Percentiles rank a stretch among this genome's conserved stretches.
Conservation (phyloP, 2,113 vertebrate genomes). For the Mystacornis crossleyi region DNA sequence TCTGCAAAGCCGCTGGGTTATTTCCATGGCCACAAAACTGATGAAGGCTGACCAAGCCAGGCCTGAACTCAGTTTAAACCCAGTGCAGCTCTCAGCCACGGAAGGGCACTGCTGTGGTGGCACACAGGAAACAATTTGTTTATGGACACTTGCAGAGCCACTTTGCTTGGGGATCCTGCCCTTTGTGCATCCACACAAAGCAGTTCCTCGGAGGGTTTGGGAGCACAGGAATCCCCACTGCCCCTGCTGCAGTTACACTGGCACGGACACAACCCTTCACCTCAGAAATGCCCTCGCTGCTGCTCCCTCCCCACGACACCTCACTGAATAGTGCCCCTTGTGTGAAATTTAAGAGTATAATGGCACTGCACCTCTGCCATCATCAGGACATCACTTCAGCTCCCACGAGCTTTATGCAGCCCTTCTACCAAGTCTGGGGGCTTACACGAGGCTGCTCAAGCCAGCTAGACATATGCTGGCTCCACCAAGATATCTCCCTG, state of each 20-base stretch:
- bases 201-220: background rate
- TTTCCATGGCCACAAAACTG: background rate
- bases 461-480: background rate
- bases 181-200: background rate
- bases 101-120: background rate
- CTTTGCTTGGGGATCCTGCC: background rate
- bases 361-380: background rate
- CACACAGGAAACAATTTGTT: background rate
- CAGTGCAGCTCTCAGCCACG: background rate
- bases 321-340: background rate
- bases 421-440: background rate
- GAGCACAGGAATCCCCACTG: background rate
- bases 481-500: background rate
- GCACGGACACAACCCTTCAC: background rate
- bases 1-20: background rate
- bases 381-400: background rate
- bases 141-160: background rate
- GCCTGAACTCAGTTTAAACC: background rate
- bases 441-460: background rate
- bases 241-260: background rate
- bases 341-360: fast-evolving
- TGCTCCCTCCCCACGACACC: background rate
- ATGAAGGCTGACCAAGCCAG: background rate
- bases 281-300: background rate
- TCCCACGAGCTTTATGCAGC: background rate